A percentile compares a stretch with the other conserved stretches of the same genome.
phyloP scores from a whole-genome alignment of 2,113 vertebrate species.

The Aspiorhynchus laticeps region DNA sequence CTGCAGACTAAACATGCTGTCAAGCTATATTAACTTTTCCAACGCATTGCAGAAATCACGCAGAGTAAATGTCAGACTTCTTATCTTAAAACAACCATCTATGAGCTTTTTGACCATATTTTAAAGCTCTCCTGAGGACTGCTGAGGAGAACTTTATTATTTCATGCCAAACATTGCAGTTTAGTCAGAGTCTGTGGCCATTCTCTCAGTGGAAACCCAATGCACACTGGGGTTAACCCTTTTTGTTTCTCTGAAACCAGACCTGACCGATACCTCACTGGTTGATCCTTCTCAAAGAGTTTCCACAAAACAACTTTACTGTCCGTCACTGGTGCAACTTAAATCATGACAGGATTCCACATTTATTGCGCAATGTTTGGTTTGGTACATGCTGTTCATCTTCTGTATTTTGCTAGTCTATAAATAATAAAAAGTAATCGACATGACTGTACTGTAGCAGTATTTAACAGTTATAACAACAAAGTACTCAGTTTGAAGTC shows the following conservation, averaged over 20 bases:
- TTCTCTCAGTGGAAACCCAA: not conserved
- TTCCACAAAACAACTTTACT: not conserved
- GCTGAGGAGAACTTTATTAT: conserved; percentile 2
- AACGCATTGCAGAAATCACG: not conserved
- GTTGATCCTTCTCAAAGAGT: not conserved
- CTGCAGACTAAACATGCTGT: conserved; percentile 46
- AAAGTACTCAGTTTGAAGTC: not conserved
- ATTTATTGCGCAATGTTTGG: not conserved
- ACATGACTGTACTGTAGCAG: not conserved
- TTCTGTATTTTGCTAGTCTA: not conserved
- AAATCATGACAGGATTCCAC: not conserved
- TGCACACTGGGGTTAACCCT: not conserved
- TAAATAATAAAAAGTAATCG: not conserved
- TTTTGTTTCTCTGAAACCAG: not conserved
- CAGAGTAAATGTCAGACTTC: not conserved
- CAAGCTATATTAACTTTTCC: conserved; percentile 11
- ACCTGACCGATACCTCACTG: not conserved
- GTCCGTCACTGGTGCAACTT: not conserved
- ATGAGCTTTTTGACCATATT: conserved; percentile 8
- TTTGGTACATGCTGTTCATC: not conserved
- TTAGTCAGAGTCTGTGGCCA: not conserved
- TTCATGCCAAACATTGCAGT: conserved; percentile 11
- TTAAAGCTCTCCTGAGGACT: conserved; percentile 17
- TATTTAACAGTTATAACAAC: not conserved
- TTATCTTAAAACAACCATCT: conserved; percentile 11